Evolutionary conservation across 1,140 invertebrate species (phyloP), one percentile per base, ranked within the genome.

Genomic region (Lasioglossum baleicum): DNA sequence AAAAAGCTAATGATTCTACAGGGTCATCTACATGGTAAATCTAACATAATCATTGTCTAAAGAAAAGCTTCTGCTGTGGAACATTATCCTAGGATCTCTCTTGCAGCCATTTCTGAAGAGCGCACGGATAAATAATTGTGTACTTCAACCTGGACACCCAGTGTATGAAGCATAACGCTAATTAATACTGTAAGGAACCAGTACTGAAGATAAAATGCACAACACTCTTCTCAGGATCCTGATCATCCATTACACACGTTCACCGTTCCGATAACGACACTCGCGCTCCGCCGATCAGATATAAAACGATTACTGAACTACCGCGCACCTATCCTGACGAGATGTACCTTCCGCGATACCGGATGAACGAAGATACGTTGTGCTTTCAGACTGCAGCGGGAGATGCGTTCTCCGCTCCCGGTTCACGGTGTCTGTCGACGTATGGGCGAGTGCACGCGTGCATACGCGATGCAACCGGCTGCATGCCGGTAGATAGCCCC

Each of bases 401-500:
- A 11, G 15, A 8, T 35, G 22, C 48, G 48, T 53, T 73, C 42
- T 10, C n/a, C 7, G 7, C 1, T 11, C 53, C 20, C 11, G 15
- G 7, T 42, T 11, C 20, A 31, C 44, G 53, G 42, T 13, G 26
- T 70, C 42, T 48, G 58, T 58, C 22, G 35, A 7, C 35, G n/a
- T 8, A 15, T 42, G 48, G 35, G 15, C 61, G 17, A 42, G 35
- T 44, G 40, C 66, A 71, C 71, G 40, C 80, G 64, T 75, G 82
- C 83, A 83, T 74, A 66, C 70, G 53, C 63, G 58, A 58, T n/a
- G 42, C 71, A 60, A 68, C 51, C 44, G 44, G 73, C 61, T n/a
- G 81, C 80, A 35, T 35, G 35, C 35, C 67, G 75, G 67, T 78
- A 80, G 53, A 77, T 79, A 70, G 70, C 73, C n/a, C 40, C 82